These are phyloP conservation scores for Lagopus leucura DNA, from an alignment of 2,113 vertebrate genomes.

Conservation along the genomic window DNA sequence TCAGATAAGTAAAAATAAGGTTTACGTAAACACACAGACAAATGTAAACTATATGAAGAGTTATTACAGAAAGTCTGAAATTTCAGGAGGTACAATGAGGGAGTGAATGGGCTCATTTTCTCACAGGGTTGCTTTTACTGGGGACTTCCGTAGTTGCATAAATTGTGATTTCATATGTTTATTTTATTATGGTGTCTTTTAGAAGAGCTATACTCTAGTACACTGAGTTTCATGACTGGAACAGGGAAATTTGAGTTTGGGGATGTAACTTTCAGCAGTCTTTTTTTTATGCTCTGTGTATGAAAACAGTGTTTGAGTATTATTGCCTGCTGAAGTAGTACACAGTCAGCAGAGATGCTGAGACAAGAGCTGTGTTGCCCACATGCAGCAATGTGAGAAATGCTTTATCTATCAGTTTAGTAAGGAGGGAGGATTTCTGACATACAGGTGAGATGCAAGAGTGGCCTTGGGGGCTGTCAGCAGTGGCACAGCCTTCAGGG, in stretches of 20 bases:
- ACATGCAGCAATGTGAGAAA: fast-evolving
- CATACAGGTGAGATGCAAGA: neutral
- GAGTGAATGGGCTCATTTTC: neutral
- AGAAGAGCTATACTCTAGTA: neutral
- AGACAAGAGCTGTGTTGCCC: neutral
- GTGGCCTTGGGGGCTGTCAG: neutral
- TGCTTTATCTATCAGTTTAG: neutral
- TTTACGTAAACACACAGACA: neutral
- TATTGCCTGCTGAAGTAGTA: neutral
- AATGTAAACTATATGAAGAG: neutral
- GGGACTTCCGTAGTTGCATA: neutral
- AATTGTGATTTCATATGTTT: neutral
- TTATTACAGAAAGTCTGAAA: neutral
- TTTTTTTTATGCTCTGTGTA: neutral
- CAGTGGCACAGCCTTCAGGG: neutral
- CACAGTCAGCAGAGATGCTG: neutral
- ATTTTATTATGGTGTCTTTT: neutral
- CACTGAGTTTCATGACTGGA: neutral
- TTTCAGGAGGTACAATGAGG: neutral
- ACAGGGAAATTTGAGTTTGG: neutral
- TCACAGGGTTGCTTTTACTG: neutral
- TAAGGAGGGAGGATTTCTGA: neutral
- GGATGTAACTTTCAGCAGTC: neutral
- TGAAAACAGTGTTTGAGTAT: neutral
- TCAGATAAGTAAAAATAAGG: neutral